Conservation (phyloP, 2,113 vertebrate genomes). For the Laticauda colubrina region DNA sequence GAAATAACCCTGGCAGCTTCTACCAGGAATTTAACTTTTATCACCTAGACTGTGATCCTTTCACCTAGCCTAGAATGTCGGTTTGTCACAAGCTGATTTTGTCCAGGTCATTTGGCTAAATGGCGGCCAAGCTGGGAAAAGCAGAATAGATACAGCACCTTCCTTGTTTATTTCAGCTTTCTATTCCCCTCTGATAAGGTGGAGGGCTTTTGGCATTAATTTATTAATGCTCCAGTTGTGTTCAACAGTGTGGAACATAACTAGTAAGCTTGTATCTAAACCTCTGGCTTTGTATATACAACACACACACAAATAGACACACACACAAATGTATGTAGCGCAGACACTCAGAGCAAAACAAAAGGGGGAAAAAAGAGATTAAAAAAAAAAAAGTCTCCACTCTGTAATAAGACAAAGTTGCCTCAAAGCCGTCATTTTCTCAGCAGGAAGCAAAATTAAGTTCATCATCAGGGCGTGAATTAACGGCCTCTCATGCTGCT, state of each 20-base stretch:
- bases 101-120: background rate
- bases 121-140: background rate
- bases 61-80: constrained; percentile 37
- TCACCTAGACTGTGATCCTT: background rate
- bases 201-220: background rate
- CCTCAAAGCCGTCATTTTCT: constrained; percentile 54
- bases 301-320: background rate
- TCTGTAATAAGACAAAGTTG: constrained; percentile 39
- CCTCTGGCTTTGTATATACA: background rate
- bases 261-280: constrained; percentile 17
- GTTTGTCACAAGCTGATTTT: background rate
- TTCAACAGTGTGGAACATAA: constrained; percentile 8
- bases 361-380: constrained; percentile 15
- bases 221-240: accelerated
- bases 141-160: accelerated
- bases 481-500: constrained; percentile 55
- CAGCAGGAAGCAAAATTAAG: constrained; percentile 61
- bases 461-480: constrained; percentile 61
- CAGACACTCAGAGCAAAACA: constrained; percentile 31
- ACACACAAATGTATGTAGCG: background rate
- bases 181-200: accelerated
- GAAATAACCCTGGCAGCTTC: background rate
- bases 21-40: background rate
- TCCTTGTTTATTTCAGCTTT: constrained; percentile 11
- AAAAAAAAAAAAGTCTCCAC: constrained; percentile 24